Base-by-base conservation (phyloP, 2,888 invertebrate species). In the Poecilus cupreus region DNA sequence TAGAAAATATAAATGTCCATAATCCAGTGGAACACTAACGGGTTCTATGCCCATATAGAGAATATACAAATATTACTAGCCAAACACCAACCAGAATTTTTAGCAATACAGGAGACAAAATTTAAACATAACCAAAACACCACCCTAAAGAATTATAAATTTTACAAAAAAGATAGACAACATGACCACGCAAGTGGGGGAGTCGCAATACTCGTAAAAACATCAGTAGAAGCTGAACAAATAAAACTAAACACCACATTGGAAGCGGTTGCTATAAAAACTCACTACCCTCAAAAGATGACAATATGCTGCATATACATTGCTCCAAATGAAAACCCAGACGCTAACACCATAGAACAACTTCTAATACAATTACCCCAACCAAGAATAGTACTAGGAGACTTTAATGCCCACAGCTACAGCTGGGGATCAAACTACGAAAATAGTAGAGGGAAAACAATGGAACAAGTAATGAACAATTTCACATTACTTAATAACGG, bases 341-440 rank as follows among this genome's bases (percentile, higher is more conserved):
- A 54, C 11, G 54, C 77, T 10, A 26, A 26, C 82, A 11, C 79
- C 78, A 43, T 43, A 68, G 16, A 1, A 16, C 24, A 51, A 80
- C 16, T n/a, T 82, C 3, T 18, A 8, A 3, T 4, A 46, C 46
- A 46, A 46, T 8, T 46, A n/a, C 46, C 46, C 82, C 13, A 81
- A 76, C 85, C 85, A 0, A 80, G 82, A n/a, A 78, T 86, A 3
- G 57, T 85, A 0, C 22, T 84, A n/a, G n/a, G n/a, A n/a, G n/a
- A n/a, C n/a, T n/a, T n/a, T n/a, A n/a, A n/a, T n/a, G n/a, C n/a
- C n/a, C 83, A 85, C 37, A 82, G 76, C 26, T 6, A 39, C 0
- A 2, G 83, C 2, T 86, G 84, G 83, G 83, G 84, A 11, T 84
- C 83, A 4, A 20, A 26, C 2, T 54, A 82, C 22, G 68, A 37